phyloP scores from a whole-genome alignment of 2,113 vertebrate genomes.

The Amia ocellicauda region DNA sequence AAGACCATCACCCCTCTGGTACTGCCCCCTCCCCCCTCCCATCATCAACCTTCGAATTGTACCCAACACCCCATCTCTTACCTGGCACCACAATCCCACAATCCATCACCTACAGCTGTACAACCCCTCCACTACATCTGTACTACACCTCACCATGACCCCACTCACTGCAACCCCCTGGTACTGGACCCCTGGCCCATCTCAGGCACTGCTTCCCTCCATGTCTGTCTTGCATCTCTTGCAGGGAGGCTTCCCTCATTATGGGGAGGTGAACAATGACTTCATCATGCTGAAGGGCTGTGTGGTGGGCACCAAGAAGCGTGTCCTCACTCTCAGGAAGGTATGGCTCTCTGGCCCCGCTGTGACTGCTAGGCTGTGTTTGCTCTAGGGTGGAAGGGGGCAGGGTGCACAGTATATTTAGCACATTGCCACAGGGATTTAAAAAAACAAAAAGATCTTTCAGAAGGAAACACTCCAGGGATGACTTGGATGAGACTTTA shows the following conservation, averaged over 20 bases:
- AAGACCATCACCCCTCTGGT: constrained; percentile 73
- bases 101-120: not conserved
- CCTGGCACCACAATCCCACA: too few species aligned
- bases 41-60: too few species aligned
- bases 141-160: constrained; percentile 6
- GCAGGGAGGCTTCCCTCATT: constrained; percentile 75
- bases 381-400: too few species aligned
- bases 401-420: too few species aligned
- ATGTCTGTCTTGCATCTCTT: not conserved
- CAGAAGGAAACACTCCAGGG: too few species aligned
- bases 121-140: not conserved
- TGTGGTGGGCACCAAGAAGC: constrained; percentile 71
- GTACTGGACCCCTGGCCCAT: not conserved
- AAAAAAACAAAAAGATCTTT: too few species aligned
- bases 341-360: constrained; percentile 44
- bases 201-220: not conserved
- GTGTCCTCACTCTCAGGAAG: constrained; percentile 75
- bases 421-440: too few species aligned
- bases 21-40: constrained; percentile 26
- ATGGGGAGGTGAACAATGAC: constrained; percentile 73
- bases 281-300: constrained; percentile 78
- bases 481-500: too few species aligned
- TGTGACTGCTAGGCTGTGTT: too few species aligned
- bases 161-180: constrained; percentile 9
- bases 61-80: too few species aligned